Evolutionary conservation across 2,797 vertebrate genomes (phyloP).

Genomic region (Acipenser oxyrinchus): DNA sequence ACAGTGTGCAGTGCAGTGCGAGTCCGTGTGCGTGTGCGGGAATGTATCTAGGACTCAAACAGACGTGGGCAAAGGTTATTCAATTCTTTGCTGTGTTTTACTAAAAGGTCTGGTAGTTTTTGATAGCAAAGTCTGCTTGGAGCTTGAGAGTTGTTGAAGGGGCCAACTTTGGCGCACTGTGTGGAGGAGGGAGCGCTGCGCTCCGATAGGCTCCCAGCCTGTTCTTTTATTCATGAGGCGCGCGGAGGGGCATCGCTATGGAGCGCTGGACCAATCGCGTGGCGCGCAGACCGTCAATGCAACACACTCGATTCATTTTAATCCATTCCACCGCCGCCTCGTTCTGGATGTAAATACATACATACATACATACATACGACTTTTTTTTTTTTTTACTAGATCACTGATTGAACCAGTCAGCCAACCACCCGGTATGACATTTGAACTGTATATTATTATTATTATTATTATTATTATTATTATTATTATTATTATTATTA

Average conservation of each 20-base stretch:
- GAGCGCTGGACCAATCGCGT: conserved; percentile 56
- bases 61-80: conserved; percentile 31
- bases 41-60: conserved; percentile 18
- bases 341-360: conserved; percentile 25
- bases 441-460: too few species aligned
- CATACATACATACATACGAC: too few species aligned
- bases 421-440: too few species aligned
- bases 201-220: conserved; percentile 72
- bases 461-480: too few species aligned
- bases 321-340: conserved; percentile 50
- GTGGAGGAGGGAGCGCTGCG: conserved; percentile 58
- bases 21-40: background rate
- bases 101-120: conserved; percentile 53
- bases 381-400: too few species aligned
- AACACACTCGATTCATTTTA: conserved; percentile 45
- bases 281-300: conserved; percentile 35
- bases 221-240: conserved; percentile 77
- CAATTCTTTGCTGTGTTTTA: conserved; percentile 47
- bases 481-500: too few species aligned
- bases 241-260: conserved; percentile 60
- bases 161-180: conserved; percentile 69
- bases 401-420: too few species aligned
- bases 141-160: conserved; percentile 71
- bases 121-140: conserved; percentile 52
- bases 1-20: conserved; percentile 23